Base-by-base conservation (phyloP, 2,888 invertebrate species). In the Thymelicus lineola region DNA sequence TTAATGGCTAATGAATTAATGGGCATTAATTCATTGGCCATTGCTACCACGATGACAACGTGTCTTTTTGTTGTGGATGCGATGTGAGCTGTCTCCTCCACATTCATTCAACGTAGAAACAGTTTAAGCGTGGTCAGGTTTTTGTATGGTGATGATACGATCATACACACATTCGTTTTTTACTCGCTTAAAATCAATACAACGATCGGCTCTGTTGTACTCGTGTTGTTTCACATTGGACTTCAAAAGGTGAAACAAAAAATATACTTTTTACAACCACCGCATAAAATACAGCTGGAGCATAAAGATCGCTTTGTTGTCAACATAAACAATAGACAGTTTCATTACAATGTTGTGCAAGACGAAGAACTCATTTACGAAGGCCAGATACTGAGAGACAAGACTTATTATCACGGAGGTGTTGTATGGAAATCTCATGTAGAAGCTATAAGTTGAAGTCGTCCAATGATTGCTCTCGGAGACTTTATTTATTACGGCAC, bases 301-400 rank as follows among this genome's bases (percentile, higher is more conserved):
- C 62, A 71, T 58, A 71, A 72, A 66, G 57, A 74, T 68, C 72
- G 79, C 80, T 79, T 80, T 80, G 79, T 79, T 72, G 61, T 73
- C 71, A 68, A 60, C 62, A 46, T 62, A 63, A 79, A 86, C 84
- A 86, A 85, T 78, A 75, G 74, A 58, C 57, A 66, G 70, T 73
- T 82, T 80, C 77, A 82, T 80, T 77, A 84, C 85, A 82, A 77
- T 80, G 85, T 84, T 79, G 78, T 73, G 14, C 70, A 72, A 71
- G n/a, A n/a, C n/a, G n/a, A n/a, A n/a, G 71, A 75, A 46, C 77
- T 75, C 79, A 79, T 73, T 78, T 78, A 76, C 46, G 63, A 73
- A 14, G 72, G 65, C 57, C 57, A 46, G n/a, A n/a, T n/a, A n/a
- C n/a, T n/a, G n/a, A n/a, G 14, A 57, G 28, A 65, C 28, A 28